Conservation (phyloP, 1,140 invertebrate genomes). For the Temnothorax curvispinosus region DNA sequence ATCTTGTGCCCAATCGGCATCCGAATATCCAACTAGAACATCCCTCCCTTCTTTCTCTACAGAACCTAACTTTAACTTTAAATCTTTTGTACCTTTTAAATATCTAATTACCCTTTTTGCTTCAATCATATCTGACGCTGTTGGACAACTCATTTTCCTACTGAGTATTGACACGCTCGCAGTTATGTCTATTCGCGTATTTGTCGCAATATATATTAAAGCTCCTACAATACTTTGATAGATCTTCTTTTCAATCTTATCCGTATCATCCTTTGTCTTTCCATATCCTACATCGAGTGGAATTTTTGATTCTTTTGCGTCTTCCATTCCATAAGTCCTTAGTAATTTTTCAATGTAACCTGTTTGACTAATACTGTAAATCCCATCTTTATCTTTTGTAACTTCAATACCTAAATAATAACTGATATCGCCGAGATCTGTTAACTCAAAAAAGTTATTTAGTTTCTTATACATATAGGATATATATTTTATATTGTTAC, state of each 20-base stretch:
- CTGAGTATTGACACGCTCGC: neutral
- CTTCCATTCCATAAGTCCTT: neutral
- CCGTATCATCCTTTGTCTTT: neutral
- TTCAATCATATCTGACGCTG: neutral
- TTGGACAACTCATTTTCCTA: slow-evolving; percentile 12
- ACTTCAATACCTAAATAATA: neutral
- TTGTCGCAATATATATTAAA: neutral
- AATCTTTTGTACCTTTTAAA: slow-evolving; percentile 13
- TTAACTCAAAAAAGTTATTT: neutral
- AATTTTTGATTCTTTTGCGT: neutral
- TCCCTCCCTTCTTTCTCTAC: neutral
- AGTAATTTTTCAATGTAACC: neutral
- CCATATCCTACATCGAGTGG: neutral
- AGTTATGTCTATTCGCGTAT: neutral
- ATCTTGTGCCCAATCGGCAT: neutral
- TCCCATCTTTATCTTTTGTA: neutral
- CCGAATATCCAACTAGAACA: neutral
- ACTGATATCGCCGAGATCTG: neutral
- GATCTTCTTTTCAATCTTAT: neutral
- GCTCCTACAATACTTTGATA: neutral
- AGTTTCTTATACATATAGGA: neutral
- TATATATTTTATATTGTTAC: neutral
- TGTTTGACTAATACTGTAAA: neutral
- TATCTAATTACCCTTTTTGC: neutral
- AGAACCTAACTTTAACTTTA: neutral